A percentile compares a stretch with the other conserved stretches of the same genome.
Conservation (phyloP, 2,113 vertebrate genomes). For the Hydrolagus affinis region DNA sequence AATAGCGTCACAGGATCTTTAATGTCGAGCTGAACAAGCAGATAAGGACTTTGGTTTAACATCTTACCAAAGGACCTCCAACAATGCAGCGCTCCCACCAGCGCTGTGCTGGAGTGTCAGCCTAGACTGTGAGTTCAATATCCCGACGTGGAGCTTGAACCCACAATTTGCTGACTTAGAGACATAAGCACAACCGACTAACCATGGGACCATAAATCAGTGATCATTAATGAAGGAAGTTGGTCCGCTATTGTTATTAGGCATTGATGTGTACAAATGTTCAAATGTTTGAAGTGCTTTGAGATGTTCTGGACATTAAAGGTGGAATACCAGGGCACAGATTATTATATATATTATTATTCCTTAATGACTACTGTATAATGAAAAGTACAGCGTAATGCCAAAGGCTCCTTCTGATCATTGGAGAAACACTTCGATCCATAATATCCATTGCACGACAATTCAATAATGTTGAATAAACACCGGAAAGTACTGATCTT, state of each 20-base stretch:
- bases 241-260: no score
- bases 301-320: no score
- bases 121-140: background rate
- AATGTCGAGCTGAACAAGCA: background rate
- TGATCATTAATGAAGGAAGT: no score
- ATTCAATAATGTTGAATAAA: constrained; percentile 5
- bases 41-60: background rate
- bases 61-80: background rate
- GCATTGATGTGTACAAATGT: no score
- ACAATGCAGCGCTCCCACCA: background rate
- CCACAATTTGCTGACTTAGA: no score
- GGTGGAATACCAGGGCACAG: background rate
- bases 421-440: background rate
- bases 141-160: no score
- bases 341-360: background rate
- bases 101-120: background rate
- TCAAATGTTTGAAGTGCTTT: no score
- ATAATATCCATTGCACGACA: constrained; percentile 7
- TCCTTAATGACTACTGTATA: no score
- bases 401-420: background rate
- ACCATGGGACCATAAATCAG: no score
- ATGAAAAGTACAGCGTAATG: background rate
- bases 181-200: no score
- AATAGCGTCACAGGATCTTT: background rate
- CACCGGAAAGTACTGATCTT: background rate